Conservation (phyloP, 2,797 vertebrate species). For the Valencia hispanica region DNA sequence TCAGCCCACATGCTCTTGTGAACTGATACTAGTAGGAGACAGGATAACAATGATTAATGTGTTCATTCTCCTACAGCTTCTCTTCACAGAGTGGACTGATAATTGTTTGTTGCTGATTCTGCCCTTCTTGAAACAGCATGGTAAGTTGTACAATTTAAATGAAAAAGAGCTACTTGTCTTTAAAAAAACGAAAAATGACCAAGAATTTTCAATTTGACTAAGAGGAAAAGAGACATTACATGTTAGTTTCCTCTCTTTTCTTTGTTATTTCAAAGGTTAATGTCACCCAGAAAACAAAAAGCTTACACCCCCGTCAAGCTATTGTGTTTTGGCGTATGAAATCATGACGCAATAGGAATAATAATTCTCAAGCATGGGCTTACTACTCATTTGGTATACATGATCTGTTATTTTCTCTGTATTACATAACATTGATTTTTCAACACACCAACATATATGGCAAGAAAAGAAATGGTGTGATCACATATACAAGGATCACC, state of each 20-base stretch:
- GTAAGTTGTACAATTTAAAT: conserved; percentile 40
- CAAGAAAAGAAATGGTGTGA: too few relatives aligned
- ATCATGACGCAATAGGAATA: not conserved
- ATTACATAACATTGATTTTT: too few relatives aligned
- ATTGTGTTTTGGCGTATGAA: not conserved
- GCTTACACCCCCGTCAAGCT: not conserved
- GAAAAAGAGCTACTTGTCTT: conserved; percentile 30
- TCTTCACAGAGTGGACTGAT: conserved; percentile 61
- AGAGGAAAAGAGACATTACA: not conserved
- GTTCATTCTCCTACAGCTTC: conserved; percentile 71
- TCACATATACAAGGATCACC: too few relatives aligned
- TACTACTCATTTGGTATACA: not conserved
- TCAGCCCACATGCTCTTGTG: conserved; percentile 68
- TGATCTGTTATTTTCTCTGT: too few relatives aligned
- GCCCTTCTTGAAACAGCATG: conserved; percentile 48
- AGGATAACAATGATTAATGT: conserved; percentile 78
- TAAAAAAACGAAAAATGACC: not conserved
- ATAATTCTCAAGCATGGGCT: not conserved
- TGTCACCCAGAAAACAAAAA: too few relatives aligned
- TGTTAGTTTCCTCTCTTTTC: not conserved
- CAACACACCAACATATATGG: too few relatives aligned
- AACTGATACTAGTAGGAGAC: conserved; percentile 61
- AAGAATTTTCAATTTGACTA: conserved; percentile 11
- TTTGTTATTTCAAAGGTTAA: not conserved
- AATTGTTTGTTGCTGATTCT: conserved; percentile 68